Base-by-base conservation (phyloP, 2,113 vertebrate genomes). In the Seriola aureovittata region DNA sequence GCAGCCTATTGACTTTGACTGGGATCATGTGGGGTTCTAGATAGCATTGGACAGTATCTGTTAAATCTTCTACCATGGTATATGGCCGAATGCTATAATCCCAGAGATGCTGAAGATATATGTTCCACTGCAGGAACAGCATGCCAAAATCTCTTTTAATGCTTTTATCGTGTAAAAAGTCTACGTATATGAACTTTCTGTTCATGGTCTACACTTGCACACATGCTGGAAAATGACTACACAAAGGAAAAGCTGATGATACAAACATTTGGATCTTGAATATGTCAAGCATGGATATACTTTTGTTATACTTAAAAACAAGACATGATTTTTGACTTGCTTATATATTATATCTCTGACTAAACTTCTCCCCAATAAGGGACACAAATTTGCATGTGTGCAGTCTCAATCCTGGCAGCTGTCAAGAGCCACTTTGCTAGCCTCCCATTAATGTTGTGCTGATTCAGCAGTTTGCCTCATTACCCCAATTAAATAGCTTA, bases 401-500 rank as follows among this genome's bases (percentile, higher is more conserved):
- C 68, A 81, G 77, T 88, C 40, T 80, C 71, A 54, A 57, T 80
- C 67, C 50, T 48, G 58, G 78, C 86, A 75, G 81, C 81, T 88
- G 79, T 89, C 67, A 79, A 75, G 60, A 75, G 60, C 75, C 68
- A 71, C 88, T 90, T 85, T 71, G 58, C 69, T 16, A 46, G 73
- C 57, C 73, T 90, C 81, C 70, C 75, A 65, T 92, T 84, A 85
- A 23, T 3, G 69, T 82, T 76, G 36, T 62, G 80, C 85, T 78
- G 86, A 91, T 87, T 90, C 84, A 85, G 88, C 86, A 87, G 71
- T 78, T 58, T 72, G 84, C 74, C 83, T 88, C 85, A 85, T 80
- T 87, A 81, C 71, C 72, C 66, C 80, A 75, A 90, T 92, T 93
- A 90, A 85, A 87, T 57, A 84, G 80, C 78, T 84, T 75, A 89